These are phyloP conservation scores for Craterocephalus amniculus DNA, from an alignment of 2,797 vertebrate genomes.

Conservation along the genomic window DNA sequence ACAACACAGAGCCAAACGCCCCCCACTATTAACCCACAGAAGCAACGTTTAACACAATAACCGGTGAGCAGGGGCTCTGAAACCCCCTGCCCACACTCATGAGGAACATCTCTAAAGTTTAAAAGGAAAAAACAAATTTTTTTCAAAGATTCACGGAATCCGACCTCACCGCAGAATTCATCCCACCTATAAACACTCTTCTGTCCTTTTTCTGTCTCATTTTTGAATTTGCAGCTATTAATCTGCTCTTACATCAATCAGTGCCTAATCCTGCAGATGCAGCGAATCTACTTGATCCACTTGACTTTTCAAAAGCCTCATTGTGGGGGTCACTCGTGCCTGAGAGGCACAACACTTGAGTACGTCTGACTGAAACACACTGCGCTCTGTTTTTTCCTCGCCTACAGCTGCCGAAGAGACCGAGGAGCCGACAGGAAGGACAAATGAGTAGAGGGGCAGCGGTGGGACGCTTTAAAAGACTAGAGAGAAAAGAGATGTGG, in stretches of 20 bases:
- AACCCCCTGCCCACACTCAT: too few species aligned
- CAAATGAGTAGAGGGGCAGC: constrained; percentile 6
- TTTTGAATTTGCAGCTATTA: constrained; percentile 32
- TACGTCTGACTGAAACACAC: constrained; percentile 55
- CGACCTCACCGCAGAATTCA: not conserved
- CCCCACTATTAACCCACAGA: too few species aligned
- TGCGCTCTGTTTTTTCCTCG: constrained; percentile 51
- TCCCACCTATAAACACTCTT: not conserved
- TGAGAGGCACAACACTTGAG: constrained; percentile 68
- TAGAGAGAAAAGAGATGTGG: constrained; percentile 26
- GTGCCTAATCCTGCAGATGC: constrained; percentile 59
- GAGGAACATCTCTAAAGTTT: too few species aligned
- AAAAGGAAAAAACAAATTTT: too few species aligned
- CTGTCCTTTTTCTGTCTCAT: not conserved
- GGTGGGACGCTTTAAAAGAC: constrained; percentile 6
- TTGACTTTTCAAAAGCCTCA: constrained; percentile 75
- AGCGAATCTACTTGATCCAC: constrained; percentile 64
- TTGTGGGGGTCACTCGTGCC: constrained; percentile 65
- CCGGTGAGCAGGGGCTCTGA: too few species aligned
- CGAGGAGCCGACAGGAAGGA: constrained; percentile 5
- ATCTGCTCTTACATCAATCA: constrained; percentile 61
- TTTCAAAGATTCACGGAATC: too few species aligned
- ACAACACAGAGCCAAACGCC: too few species aligned
- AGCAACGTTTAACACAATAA: too few species aligned
- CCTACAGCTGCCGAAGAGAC: constrained; percentile 41